Percentiles rank a stretch among this genome's conserved stretches.
Evolutionary conservation across 2,888 invertebrate genomes (phyloP).

Genomic region (Acrobeloides nanus): DNA sequence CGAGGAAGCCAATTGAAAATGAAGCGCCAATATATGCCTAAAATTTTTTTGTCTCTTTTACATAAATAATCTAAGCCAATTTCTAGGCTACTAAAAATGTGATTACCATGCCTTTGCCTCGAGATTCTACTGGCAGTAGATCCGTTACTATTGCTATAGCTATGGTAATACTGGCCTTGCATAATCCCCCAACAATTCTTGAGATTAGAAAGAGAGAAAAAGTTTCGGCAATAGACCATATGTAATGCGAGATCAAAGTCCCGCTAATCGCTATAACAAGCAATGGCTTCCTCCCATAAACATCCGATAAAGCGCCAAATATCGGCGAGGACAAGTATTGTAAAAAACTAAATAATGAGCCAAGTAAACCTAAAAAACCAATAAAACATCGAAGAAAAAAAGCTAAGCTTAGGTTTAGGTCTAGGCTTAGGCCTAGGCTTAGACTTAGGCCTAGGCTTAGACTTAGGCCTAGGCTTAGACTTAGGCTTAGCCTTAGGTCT

Average conservation of each 20-base stretch:
- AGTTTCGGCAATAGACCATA: conserved; percentile 77
- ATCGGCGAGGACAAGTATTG: conserved; percentile 90
- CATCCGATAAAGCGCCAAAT: conserved; percentile 87
- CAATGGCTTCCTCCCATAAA: conserved; percentile 80
- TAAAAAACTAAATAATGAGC: conserved; percentile 88
- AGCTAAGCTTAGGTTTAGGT: no score
- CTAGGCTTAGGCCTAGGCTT: no score
- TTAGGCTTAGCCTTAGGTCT: no score
- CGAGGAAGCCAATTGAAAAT: conserved; percentile 91
- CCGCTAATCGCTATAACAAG: conserved; percentile 74
- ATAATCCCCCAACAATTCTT: conserved; percentile 83
- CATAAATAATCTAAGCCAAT: neutral
- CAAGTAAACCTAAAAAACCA: conserved; percentile 73
- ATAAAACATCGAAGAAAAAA: no score
- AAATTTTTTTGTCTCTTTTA: conserved; percentile 21
- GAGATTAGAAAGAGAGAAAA: conserved; percentile 85
- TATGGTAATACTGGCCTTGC: conserved; percentile 90
- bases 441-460: no score
- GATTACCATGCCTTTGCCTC: no score
- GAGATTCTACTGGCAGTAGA: conserved; percentile 72
- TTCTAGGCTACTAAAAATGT: no score
- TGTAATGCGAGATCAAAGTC: conserved; percentile 44
- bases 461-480: no score
- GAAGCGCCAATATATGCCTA: conserved; percentile 92
- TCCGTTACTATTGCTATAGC: conserved; percentile 91